Evolutionary conservation across 2,113 vertebrate genomes (phyloP).

Genomic region (Toxotes jaculatrix): DNA sequence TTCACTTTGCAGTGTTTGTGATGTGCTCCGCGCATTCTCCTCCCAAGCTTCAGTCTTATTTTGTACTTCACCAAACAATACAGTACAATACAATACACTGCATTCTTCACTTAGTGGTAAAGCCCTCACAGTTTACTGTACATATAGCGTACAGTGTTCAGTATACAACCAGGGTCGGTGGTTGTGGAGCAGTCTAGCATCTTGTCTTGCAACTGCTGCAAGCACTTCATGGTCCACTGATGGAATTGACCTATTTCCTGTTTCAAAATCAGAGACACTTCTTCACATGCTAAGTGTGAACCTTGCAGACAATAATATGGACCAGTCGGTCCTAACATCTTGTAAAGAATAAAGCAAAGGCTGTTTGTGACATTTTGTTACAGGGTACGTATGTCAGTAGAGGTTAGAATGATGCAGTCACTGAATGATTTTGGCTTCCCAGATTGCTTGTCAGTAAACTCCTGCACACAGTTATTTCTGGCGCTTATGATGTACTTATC

Average conservation of each 20-base stretch:
- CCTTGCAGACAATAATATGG: not conserved
- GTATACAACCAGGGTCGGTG: not conserved
- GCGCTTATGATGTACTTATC: no score
- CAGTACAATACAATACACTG: not conserved
- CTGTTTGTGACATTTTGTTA: not conserved
- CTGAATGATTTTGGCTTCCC: no score
- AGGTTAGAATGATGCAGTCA: not conserved
- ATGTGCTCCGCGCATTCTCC: slow-evolving; percentile 20
- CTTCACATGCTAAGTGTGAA: not conserved
- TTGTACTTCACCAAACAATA: slow-evolving; percentile 15
- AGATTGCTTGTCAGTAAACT: no score
- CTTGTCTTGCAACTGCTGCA: not conserved
- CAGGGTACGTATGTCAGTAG: not conserved
- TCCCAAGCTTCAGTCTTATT: slow-evolving; percentile 8
- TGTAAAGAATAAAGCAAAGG: no score
- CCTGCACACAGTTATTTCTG: no score
- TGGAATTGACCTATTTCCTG: not conserved
- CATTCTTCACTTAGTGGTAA: not conserved
- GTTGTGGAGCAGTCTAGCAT: not conserved
- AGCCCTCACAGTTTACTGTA: not conserved
- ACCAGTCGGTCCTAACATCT: not conserved
- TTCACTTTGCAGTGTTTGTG: slow-evolving; percentile 37
- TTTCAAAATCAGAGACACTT: no score
- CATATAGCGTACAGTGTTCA: not conserved
- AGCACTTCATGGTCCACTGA: slow-evolving; percentile 7